Conservation (phyloP, 1,140 invertebrate genomes). For the Delia radicum region DNA sequence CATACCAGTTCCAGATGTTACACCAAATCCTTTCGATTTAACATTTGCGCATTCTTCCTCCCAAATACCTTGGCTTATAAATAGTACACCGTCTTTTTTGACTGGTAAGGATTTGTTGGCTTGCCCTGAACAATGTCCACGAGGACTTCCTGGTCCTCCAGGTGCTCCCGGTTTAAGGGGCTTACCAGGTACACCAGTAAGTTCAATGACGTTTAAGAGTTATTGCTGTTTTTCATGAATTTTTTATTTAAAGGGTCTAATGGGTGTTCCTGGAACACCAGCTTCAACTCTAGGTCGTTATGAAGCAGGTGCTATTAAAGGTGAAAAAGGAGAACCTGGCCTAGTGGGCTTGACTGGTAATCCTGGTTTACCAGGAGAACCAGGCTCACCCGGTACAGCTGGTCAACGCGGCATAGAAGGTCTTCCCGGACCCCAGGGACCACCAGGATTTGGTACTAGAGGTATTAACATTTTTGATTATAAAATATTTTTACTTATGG, state of each 20-base stretch:
- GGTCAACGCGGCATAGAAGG: slow-evolving; percentile 37
- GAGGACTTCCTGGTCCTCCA: slow-evolving; percentile 64
- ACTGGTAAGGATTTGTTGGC: slow-evolving; percentile 36
- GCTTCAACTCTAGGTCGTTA: neutral
- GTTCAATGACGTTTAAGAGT: too few relatives aligned
- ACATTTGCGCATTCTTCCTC: neutral
- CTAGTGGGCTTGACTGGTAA: slow-evolving; percentile 36
- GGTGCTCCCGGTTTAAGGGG: slow-evolving; percentile 47
- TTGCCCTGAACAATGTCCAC: slow-evolving; percentile 59
- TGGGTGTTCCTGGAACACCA: slow-evolving; percentile 10
- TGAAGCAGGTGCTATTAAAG: neutral
- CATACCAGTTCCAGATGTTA: too few relatives aligned
- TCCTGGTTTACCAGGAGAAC: slow-evolving; percentile 41
- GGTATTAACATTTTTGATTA: neutral
- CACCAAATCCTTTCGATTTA: neutral
- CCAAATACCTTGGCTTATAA: slow-evolving; percentile 3
- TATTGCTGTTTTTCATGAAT: neutral
- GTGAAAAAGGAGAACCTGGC: slow-evolving; percentile 35
- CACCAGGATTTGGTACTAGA: slow-evolving; percentile 53
- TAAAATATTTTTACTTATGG: neutral
- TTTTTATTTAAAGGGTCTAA: neutral
- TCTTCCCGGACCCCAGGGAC: slow-evolving; percentile 58
- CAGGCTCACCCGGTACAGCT: slow-evolving; percentile 28
- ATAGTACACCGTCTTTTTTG: neutral
- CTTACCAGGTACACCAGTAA: neutral